Percentiles rank a stretch among this genome's conserved stretches.
phyloP scores from a whole-genome alignment of 2,888 invertebrate genomes.

The Hoplodrina ambigua region DNA sequence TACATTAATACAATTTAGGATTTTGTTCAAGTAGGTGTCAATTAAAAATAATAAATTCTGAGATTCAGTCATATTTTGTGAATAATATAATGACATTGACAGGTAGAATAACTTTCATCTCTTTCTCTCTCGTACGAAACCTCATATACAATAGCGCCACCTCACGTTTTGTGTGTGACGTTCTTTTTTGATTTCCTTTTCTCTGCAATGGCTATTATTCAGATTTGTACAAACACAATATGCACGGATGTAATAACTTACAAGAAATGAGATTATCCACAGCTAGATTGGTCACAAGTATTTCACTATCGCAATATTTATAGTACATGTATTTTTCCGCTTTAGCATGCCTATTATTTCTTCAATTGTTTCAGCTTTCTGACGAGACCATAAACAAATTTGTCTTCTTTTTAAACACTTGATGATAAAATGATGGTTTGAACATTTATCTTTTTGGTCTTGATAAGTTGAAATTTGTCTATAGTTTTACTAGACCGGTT shows the following conservation, averaged over 20 bases:
- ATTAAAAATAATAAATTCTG: slow-evolving; percentile 64
- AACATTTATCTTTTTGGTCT: slow-evolving; percentile 31
- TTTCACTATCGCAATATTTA: slow-evolving; percentile 62
- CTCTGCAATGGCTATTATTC: slow-evolving; percentile 62
- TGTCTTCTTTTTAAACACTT: slow-evolving; percentile 39
- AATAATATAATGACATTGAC: slow-evolving; percentile 71
- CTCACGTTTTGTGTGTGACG: slow-evolving; percentile 62
- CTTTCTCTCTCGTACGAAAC: slow-evolving; percentile 63
- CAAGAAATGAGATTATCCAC: slow-evolving; percentile 63
- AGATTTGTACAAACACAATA: slow-evolving; percentile 46
- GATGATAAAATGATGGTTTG: slow-evolving; percentile 21
- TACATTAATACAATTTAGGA: slow-evolving; percentile 40
- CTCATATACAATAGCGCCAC: slow-evolving; percentile 66
- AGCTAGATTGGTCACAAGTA: slow-evolving; percentile 64
- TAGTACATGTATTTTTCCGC: slow-evolving; percentile 63
- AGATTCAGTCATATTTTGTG: slow-evolving; percentile 64
- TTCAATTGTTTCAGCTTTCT: slow-evolving; percentile 76
- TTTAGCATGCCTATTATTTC: slow-evolving; percentile 69
- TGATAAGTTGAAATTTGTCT: slow-evolving; percentile 13
- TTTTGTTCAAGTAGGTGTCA: slow-evolving; percentile 57
- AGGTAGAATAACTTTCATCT: slow-evolving; percentile 63
- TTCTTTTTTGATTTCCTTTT: slow-evolving; percentile 66
- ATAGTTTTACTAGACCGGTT: neutral
- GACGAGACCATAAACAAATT: slow-evolving; percentile 61
- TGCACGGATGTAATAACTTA: slow-evolving; percentile 59